Percentiles rank a stretch among this genome's conserved stretches.
phyloP scores from a whole-genome alignment of 1,140 invertebrate genomes.

The Diorhabda elongata region DNA sequence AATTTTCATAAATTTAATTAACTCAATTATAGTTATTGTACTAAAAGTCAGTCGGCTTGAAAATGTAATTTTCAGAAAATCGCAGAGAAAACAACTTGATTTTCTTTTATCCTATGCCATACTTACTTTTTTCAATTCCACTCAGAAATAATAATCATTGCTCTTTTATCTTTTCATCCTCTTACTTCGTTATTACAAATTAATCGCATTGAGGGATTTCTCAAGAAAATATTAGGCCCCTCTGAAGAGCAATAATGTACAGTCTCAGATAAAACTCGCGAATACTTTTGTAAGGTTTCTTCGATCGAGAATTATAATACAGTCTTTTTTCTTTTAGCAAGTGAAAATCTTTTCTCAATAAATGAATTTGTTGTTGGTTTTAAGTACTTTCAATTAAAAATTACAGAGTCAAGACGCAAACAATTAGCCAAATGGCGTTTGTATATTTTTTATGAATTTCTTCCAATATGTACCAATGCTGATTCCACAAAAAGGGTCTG shows the following conservation, averaged over 20 bases:
- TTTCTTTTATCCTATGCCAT: constrained; percentile 3
- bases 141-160: constrained; percentile 15
- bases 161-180: constrained; percentile 15
- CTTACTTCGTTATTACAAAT: constrained; percentile 13
- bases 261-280: not conserved
- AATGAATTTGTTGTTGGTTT: no score
- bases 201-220: constrained; percentile 13
- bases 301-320: not conserved
- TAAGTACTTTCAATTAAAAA: no score
- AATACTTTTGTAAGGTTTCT: not conserved
- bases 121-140: constrained; percentile 9
- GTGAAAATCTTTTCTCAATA: no score
- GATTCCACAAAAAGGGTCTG: no score
- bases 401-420: no score
- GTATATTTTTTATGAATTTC: no score
- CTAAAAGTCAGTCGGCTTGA: not conserved
- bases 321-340: not conserved
- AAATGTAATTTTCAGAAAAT: constrained; percentile 4
- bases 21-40: not conserved
- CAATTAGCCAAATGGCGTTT: no score
- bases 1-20: not conserved
- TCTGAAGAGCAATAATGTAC: constrained; percentile 1
- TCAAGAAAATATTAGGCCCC: constrained; percentile 4
- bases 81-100: constrained; percentile 2
- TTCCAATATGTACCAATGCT: no score